These are phyloP conservation scores for Enhydra lutris DNA, from an alignment of 2,113 vertebrate species.

Conservation along the genomic window DNA sequence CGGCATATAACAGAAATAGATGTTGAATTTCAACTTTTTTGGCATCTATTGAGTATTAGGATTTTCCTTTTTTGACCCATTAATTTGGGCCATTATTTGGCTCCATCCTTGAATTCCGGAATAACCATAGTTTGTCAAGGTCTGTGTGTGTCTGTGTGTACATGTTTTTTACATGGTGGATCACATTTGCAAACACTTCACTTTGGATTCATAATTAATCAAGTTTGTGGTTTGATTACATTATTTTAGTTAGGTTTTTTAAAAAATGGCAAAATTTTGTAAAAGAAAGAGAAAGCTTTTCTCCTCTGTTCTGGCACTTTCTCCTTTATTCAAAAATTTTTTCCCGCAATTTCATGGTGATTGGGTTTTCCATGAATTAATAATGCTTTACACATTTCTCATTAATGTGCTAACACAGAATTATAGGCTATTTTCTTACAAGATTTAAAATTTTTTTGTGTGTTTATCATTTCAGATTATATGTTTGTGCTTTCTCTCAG, in stretches of 20 bases:
- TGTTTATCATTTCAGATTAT: not conserved
- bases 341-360: not conserved
- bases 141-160: fast-evolving
- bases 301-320: not conserved
- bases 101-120: constrained; percentile 14
- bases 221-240: not conserved
- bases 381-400: not conserved
- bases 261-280: not conserved
- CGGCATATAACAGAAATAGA: not conserved
- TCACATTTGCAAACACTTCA: not conserved
- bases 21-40: not conserved
- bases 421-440: not conserved
- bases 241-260: constrained; percentile 4
- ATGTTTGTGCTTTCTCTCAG: not conserved
- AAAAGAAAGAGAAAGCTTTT: not conserved
- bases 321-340: not conserved
- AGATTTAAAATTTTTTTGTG: not conserved
- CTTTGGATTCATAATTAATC: constrained; percentile 25
- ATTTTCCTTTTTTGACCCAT: not conserved
- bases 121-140: not conserved
- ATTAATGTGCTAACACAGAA: not conserved
- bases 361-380: not conserved
- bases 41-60: not conserved
- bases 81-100: not conserved
- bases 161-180: not conserved